Base-by-base conservation (phyloP, 2,888 invertebrate species). In the Monochamus alternatus region DNA sequence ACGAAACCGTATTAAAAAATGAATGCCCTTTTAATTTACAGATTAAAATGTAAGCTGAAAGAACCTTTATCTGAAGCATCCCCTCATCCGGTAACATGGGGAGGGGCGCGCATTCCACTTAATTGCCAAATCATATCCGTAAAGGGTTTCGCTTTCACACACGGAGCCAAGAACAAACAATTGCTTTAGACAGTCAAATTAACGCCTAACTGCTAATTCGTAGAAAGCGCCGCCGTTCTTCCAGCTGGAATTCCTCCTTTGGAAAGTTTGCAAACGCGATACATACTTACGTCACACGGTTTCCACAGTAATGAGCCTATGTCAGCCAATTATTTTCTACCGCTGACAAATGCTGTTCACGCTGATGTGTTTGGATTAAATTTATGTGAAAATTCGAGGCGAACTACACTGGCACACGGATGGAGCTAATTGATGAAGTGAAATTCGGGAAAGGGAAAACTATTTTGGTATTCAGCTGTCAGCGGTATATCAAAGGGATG, bases 131-230 rank as follows among this genome's bases (percentile, higher is more conserved):
- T 22, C 55, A 55, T 51, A 51, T 51, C 51, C 51, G n/a, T 51
- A 55, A 5, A n/a, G 10, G n/a, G 55, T 12, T n/a, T 14, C n/a
- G n/a, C 12, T 51, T n/a, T 51, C 12, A n/a, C 51, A 22, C 55
- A n/a, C n/a, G 60, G 69, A 69, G 69, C 60, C 47, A 12, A 14
- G n/a, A 59, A 60, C 58, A 8, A 32, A 60, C 66, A 71, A 74
- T 74, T 74, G 67, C 67, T 66, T 47, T 65, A 65, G 73, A 74
- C 73, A 74, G 67, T 67, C 67, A 74, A 74, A 67, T 67, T 65
- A 66, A 59, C 59, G 66, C 38, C 62, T 59, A 43, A 67, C 58
- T 47, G 38, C 43, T 31, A 74, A 74, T 67, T 73, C 67, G 73
- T 60, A 67, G 38, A 38, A 38, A 67, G 47, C 67, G 31, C 38